These are phyloP conservation scores for Drosophila murphyi DNA, from an alignment of 1,140 invertebrate genomes.

Conservation along the genomic window DNA sequence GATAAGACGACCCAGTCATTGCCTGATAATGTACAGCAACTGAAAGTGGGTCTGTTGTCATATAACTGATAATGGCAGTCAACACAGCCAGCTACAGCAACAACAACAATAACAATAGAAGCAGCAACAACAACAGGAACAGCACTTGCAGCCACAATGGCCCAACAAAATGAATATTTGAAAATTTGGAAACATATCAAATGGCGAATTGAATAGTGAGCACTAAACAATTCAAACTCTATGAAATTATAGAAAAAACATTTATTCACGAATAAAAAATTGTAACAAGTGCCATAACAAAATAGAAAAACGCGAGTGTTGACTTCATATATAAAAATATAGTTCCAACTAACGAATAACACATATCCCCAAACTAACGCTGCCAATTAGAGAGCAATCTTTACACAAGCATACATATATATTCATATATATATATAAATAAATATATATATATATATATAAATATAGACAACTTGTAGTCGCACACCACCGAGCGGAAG, in stretches of 20 bases:
- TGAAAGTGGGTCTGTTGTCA: conserved; percentile 51
- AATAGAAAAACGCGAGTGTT: conserved; percentile 32
- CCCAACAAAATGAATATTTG: conserved; percentile 75
- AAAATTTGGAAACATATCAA: conserved; percentile 85
- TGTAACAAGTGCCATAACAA: conserved; percentile 55
- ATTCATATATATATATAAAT: conserved; percentile 20
- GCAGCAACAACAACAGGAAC: conserved; percentile 7
- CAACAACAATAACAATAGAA: conserved; percentile 7
- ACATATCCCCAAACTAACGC: conserved; percentile 59
- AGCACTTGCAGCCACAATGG: conserved; percentile 57
- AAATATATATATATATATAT: conserved; percentile 39
- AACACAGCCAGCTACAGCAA: conserved; percentile 9
- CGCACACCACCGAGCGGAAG: conserved; percentile 50
- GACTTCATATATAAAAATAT: conserved; percentile 23
- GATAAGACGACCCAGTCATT: conserved; percentile 72
- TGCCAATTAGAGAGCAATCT: conserved; percentile 39
- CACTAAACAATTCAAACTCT: conserved; percentile 5
- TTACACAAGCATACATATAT: neutral
- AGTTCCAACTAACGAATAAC: conserved; percentile 12
- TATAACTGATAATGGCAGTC: conserved; percentile 59
- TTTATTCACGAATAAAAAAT: neutral
- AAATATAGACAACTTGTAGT: conserved; percentile 27
- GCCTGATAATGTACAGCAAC: conserved; percentile 56
- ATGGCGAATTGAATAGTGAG: conserved; percentile 76
- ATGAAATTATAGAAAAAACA: conserved; percentile 17